Evolutionary conservation across 2,797 vertebrate species (phyloP).

Genomic region (Erithacus rubecula): DNA sequence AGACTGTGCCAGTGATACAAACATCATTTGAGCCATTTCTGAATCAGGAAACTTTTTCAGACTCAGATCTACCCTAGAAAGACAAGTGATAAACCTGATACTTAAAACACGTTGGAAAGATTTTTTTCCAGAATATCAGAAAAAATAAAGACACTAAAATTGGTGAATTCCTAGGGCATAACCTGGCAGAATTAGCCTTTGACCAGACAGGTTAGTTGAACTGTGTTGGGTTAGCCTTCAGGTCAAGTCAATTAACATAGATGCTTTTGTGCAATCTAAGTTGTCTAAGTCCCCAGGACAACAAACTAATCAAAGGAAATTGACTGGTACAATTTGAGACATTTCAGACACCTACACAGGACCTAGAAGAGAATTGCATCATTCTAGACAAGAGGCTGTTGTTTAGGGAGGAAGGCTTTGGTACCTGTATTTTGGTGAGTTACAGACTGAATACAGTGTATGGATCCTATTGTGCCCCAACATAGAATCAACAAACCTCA

Average conservation of each 20-base stretch:
- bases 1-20: not conserved
- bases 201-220: not conserved
- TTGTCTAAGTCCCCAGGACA: not conserved
- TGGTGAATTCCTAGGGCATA: not conserved
- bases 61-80: not conserved
- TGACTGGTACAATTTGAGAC: not conserved
- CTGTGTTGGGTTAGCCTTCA: not conserved
- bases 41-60: not conserved
- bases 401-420: not conserved
- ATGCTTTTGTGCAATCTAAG: not conserved
- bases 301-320: not conserved
- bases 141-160: not conserved
- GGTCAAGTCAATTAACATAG: not conserved
- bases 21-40: not conserved
- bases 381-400: not conserved
- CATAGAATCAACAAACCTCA: not conserved
- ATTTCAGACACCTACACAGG: not conserved
- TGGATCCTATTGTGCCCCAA: not conserved
- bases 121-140: not conserved
- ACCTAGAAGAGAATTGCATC: not conserved
- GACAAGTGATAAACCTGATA: not conserved
- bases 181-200: not conserved
- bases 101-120: not conserved
- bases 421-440: not conserved
- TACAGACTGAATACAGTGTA: not conserved